A percentile compares a stretch with the other conserved stretches of the same genome.
phyloP scores from a whole-genome alignment of 2,888 invertebrate species.

The Phaonia tiefii region DNA sequence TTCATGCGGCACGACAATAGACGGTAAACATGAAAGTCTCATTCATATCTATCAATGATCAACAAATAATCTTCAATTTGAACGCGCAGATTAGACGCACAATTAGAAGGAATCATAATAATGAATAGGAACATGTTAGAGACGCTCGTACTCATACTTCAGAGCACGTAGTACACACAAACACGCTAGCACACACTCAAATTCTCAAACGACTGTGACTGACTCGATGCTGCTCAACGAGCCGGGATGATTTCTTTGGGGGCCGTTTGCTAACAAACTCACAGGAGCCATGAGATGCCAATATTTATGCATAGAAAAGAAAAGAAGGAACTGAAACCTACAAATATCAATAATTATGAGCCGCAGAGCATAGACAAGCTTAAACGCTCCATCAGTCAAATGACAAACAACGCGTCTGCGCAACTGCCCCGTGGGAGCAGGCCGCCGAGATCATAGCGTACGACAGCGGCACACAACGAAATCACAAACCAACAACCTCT shows the following conservation, averaged over 20 bases:
- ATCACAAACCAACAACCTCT: not conserved
- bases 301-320: constrained; percentile 31
- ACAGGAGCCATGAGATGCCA: constrained; percentile 36
- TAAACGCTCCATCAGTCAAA: constrained; percentile 23
- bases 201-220: constrained; percentile 53
- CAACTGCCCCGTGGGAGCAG: constrained; percentile 53
- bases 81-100: constrained; percentile 68
- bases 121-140: constrained; percentile 63
- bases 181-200: constrained; percentile 11
- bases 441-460: constrained; percentile 31
- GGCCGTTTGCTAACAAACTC: not conserved
- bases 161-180: not conserved
- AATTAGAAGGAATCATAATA: constrained; percentile 69
- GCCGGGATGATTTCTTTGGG: constrained; percentile 35
- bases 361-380: constrained; percentile 29
- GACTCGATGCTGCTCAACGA: constrained; percentile 2
- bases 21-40: constrained; percentile 59
- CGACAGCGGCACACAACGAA: constrained; percentile 1
- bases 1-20: constrained; percentile 1
- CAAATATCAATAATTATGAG: constrained; percentile 30
- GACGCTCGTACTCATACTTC: not conserved
- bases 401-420: constrained; percentile 48
- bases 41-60: constrained; percentile 45
- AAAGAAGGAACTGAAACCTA: not conserved
- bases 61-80: constrained; percentile 59